Evolutionary conservation across 2,888 invertebrate species (phyloP), one percentile per base, ranked within the genome.

Genomic region (Amitus sp.): DNA sequence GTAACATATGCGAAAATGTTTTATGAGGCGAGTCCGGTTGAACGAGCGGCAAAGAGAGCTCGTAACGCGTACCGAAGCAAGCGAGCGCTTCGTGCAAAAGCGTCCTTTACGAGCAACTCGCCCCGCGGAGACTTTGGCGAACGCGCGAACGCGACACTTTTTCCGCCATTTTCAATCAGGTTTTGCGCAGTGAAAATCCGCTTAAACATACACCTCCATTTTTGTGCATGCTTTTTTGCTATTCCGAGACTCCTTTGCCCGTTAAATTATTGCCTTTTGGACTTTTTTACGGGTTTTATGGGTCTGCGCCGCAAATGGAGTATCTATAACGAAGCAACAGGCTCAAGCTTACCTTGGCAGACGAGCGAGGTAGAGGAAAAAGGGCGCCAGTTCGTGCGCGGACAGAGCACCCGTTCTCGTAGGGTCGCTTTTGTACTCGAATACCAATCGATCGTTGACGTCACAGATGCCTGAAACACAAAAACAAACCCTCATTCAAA

Each of bases 361-460:
- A 66, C 90, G 87, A 68, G 87, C 86, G 83, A 90, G 91, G 84
- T 90, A 91, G 77, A 90, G 85, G 66, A 91, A 82, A 67, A 90
- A 84, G 68, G 89, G 87, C 62, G 91, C 89, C 68, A 91, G 85
- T 83, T 91, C 90, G 72, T 87, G 86, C 76, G 88, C 87, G 69
- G 87, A 87, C 58, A 88, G 83, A 62, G 86, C 86, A 64, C 88
- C 86, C 73, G 85, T 83, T 70, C 87, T 85, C 75, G 85, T 85
- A 71, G 86, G 86, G 53, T 87, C 87, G 73, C 78, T 75, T 65
- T 89, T 87, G 73, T 90, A 88, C 65, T 88, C 85, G 64, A 91
- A 85, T 66, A 91, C 85, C 60, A 89, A 87, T 76, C 88, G 84
- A 73, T 89, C 90, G 68, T 85, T 84, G 45, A 84, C 78, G 82